phyloP scores from a whole-genome alignment of 2,113 vertebrate species.

The Martes martes region DNA sequence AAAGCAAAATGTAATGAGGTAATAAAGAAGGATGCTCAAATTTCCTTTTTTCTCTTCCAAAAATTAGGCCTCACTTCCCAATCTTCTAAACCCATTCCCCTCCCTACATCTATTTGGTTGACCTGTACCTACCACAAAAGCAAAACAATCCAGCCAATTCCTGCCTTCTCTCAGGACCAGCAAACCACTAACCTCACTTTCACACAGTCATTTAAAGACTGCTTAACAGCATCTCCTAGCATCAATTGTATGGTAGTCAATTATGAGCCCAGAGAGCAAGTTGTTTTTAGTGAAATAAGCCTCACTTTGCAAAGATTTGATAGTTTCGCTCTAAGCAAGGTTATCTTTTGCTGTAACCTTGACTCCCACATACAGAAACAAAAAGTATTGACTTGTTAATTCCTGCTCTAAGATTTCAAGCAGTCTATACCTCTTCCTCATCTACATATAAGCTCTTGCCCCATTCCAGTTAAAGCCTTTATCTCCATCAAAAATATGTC shows the following conservation, averaged over 20 bases:
- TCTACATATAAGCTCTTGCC: neutral
- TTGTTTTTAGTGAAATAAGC: conserved; percentile 26
- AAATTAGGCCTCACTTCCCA: neutral
- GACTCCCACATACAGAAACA: neutral
- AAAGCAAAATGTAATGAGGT: neutral
- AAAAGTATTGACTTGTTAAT: neutral
- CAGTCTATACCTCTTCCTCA: neutral
- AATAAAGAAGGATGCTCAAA: neutral
- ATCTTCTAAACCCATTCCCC: neutral
- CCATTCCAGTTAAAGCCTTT: neutral
- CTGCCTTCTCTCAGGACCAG: neutral
- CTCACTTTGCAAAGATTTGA: neutral
- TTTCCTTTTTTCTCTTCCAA: neutral
- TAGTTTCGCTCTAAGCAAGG: neutral
- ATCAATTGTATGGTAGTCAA: neutral
- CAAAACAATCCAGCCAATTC: neutral
- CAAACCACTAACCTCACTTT: neutral
- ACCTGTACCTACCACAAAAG: neutral
- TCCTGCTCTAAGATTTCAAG: neutral
- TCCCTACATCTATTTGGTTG: neutral
- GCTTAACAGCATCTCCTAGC: neutral
- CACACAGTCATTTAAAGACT: neutral
- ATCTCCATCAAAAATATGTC: neutral
- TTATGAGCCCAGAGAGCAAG: neutral
- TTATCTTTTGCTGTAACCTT: neutral